These are phyloP conservation scores for Melanotaenia maccullochi DNA, from an alignment of 2,797 vertebrate species.

Conservation along the genomic window DNA sequence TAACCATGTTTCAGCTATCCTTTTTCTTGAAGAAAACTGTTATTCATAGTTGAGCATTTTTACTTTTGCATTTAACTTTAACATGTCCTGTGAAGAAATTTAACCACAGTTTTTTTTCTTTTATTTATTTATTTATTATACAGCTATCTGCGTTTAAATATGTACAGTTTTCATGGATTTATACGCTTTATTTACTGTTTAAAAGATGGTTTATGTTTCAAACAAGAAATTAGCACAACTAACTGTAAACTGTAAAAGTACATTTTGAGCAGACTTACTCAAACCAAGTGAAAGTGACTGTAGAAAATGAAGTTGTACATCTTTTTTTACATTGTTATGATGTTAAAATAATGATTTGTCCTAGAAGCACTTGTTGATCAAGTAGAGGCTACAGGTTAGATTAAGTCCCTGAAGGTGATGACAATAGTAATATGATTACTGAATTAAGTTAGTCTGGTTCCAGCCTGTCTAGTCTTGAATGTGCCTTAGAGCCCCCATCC, in stretches of 20 bases:
- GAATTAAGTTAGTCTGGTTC: slow-evolving; percentile 69
- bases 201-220: too few species aligned
- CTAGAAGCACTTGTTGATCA: slow-evolving; percentile 78
- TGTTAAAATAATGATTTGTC: slow-evolving; percentile 53
- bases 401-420: slow-evolving; percentile 64
- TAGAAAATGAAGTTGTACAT: slow-evolving; percentile 25
- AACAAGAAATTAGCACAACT: neutral
- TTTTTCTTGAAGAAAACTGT: neutral
- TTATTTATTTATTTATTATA: neutral
- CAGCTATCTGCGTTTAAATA: slow-evolving; percentile 1
- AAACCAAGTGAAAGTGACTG: slow-evolving; percentile 34
- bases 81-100: neutral
- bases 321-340: slow-evolving; percentile 21
- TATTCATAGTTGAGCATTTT: neutral
- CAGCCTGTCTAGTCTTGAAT: slow-evolving; percentile 72
- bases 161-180: slow-evolving; percentile 2
- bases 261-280: slow-evolving; percentile 28
- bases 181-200: too few species aligned
- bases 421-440: slow-evolving; percentile 64
- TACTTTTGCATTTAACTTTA: neutral
- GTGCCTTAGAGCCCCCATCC: slow-evolving; percentile 66
- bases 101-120: neutral
- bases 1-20: neutral
- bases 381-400: slow-evolving; percentile 62
- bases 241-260: slow-evolving; percentile 64